phyloP scores from a whole-genome alignment of 2,797 vertebrate genomes.

The Pempheris klunzingeri region DNA sequence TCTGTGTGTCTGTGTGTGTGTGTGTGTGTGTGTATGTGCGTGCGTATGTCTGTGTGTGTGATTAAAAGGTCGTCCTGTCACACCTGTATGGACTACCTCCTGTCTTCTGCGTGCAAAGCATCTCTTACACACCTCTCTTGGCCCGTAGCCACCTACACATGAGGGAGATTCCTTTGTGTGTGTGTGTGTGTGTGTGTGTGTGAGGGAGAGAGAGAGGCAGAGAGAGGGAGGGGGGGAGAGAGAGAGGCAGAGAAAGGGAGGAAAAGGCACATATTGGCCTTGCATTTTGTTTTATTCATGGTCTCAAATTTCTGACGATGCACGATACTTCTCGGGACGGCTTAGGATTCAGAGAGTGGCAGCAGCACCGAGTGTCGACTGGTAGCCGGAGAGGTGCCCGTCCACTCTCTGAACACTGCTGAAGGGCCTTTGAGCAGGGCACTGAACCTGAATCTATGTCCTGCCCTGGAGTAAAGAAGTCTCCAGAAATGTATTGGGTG shows the following conservation, averaged over 20 bases:
- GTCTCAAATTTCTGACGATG: slow-evolving; percentile 16
- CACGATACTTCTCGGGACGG: background rate
- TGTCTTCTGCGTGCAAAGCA: slow-evolving; percentile 46
- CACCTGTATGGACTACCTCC: slow-evolving; percentile 57
- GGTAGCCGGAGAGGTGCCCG: too few relatives aligned
- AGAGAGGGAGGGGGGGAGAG: too few relatives aligned
- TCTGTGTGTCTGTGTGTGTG: slow-evolving; percentile 22
- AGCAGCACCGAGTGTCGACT: too few relatives aligned
- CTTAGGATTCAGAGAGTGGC: too few relatives aligned
- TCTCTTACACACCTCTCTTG: slow-evolving; percentile 58
- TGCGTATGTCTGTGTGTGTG: slow-evolving; percentile 15
- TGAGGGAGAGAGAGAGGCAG: background rate
- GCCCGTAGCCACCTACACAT: slow-evolving; percentile 43
- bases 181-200: slow-evolving; percentile 10
- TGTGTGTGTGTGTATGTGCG: slow-evolving; percentile 18
- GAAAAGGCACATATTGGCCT: too few relatives aligned
- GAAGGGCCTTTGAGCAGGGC: too few relatives aligned
- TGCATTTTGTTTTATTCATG: slow-evolving; percentile 34
- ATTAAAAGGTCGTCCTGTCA: slow-evolving; percentile 62
- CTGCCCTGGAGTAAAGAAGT: too few relatives aligned
- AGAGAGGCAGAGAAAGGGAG: too few relatives aligned
- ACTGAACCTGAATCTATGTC: too few relatives aligned
- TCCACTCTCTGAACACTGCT: too few relatives aligned
- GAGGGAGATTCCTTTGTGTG: slow-evolving; percentile 51
- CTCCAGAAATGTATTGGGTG: too few relatives aligned